Conservation (phyloP, 2,113 vertebrate genomes). For the Neotragus moschatus region DNA sequence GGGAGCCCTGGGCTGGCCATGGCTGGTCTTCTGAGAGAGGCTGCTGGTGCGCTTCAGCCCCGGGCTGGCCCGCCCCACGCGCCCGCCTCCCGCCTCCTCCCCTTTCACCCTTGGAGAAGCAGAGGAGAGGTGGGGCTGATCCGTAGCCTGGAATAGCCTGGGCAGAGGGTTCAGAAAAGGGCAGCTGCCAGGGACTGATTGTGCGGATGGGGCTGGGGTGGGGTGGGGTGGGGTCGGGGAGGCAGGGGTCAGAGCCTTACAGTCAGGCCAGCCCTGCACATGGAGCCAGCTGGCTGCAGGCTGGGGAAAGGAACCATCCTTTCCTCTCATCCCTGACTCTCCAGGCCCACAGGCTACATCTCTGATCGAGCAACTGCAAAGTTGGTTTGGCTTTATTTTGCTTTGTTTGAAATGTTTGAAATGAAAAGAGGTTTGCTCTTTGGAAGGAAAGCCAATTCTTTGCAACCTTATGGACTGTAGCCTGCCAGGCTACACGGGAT, state of each 20-base stretch:
- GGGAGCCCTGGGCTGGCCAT: background rate
- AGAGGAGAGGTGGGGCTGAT: background rate
- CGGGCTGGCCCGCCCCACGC: accelerated
- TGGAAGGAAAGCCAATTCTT: background rate
- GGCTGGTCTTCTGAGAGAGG: background rate
- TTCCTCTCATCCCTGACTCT: background rate
- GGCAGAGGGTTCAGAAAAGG: background rate
- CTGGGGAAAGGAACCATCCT: background rate
- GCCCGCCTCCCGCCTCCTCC: background rate
- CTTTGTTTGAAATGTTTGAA: background rate
- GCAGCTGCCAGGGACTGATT: background rate
- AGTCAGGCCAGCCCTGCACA: background rate
- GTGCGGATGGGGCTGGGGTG: accelerated
- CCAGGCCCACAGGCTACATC: background rate
- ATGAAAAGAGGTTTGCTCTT: background rate
- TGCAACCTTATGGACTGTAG: background rate
- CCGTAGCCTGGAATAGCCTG: background rate
- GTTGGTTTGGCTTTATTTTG: background rate
- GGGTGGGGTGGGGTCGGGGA: background rate
- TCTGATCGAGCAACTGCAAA: background rate
- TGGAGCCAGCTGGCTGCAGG: background rate
- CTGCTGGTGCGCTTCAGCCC: background rate
- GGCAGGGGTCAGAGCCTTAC: background rate
- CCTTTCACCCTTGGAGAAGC: background rate
- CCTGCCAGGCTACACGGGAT: background rate